Base-by-base conservation (phyloP, 2,797 vertebrate genomes). In the Centropyge bicolor region DNA sequence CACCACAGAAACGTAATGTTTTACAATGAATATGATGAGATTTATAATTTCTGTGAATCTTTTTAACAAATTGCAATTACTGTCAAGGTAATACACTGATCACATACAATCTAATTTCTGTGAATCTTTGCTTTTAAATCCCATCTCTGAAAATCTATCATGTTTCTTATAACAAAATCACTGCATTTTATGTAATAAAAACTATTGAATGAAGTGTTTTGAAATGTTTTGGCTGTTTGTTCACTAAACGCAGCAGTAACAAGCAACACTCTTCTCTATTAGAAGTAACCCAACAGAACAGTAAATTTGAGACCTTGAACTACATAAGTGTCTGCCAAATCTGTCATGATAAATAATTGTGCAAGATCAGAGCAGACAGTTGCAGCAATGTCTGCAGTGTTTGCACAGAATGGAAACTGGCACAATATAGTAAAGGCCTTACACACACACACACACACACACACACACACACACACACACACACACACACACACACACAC, bases 141-240 rank as follows among this genome's bases (percentile, higher is more conserved):
- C 43, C 19, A 52, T n/a, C 9, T 66, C 17, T 24, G 4, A 51
- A 51, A 38, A 17, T 6, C 0, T 48, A 22, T 0, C 12, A 62
- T 12, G 22, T 76, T 61, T 66, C 45, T 36, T 69, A 1, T 0
- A 31, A 64, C 5, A 64, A 62, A 75, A 1, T 77, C 9, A 22
- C 17, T 14, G 4, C n/a, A 43, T 1, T 24, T 46, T 0, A 66
- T 82, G 24, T n/a, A 64, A 78, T 78, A 66, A 82, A 62, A 17
- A 38, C n/a, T 41, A 2, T 51, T 14, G 3, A 45, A 46, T 43
- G 1, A 48, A 51, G 49, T 67, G 27, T 62, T 69, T 49, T 70
- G 8, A 13, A 31, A 66, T 3, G 0, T 63, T 22, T 27, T 61
- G 36, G 24, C 13, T 17, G 31, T 31, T 55, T 36, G n/a, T 66